These are phyloP conservation scores for Spinus pinus DNA, from an alignment of 2,797 vertebrate species.

Conservation along the genomic window DNA sequence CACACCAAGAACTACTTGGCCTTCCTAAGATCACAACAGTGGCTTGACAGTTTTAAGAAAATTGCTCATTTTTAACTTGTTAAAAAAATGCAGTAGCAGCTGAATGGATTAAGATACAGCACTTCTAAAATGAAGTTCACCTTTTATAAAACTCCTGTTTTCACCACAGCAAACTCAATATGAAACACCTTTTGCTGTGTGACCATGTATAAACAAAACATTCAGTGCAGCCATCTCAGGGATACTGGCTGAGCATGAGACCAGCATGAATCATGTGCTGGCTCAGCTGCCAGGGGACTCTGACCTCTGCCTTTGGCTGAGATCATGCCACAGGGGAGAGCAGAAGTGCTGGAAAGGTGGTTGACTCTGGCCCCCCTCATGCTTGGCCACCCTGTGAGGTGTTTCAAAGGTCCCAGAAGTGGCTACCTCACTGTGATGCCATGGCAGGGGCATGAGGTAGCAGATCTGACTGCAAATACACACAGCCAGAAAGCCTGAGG, in stretches of 20 bases:
- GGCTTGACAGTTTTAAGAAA: background rate
- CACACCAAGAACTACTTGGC: background rate
- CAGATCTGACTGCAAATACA: background rate
- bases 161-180: background rate
- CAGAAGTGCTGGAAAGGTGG: background rate
- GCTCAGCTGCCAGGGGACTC: accelerated
- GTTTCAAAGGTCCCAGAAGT: background rate
- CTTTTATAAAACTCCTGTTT: background rate
- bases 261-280: background rate
- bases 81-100: background rate
- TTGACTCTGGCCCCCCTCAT: background rate
- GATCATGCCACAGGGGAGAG: background rate
- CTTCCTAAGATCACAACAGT: background rate
- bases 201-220: background rate
- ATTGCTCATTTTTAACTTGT: background rate
- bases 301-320: background rate
- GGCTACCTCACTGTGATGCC: background rate
- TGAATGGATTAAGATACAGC: background rate
- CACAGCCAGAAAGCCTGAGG: background rate
- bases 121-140: background rate
- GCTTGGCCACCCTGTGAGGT: background rate
- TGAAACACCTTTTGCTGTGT: background rate
- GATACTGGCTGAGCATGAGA: background rate
- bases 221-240: background rate
- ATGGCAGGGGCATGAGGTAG: background rate